Evolutionary conservation across 1,140 invertebrate genomes (phyloP), one percentile per base, ranked within the genome.

Genomic region (Macrostomum lignano): DNA sequence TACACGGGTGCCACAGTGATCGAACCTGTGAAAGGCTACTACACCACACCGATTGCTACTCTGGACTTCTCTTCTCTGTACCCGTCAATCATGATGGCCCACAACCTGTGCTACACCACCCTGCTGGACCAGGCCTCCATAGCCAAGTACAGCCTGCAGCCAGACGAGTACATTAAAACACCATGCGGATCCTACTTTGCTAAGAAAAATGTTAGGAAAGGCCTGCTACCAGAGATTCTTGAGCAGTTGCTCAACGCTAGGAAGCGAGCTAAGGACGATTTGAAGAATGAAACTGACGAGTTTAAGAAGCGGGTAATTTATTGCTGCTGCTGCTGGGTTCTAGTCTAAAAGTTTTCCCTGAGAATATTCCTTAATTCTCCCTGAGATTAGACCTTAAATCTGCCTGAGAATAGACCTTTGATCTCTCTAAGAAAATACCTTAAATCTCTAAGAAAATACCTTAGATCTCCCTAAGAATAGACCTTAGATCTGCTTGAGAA

Each of bases 31-130:
- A 69, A 73, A 52, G 84, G 84, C 43, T 98, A 91, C 52, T 98
- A 98, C 61, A 71, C 73, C 21, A 70, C 74, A 46, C 91, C 91
- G 1, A 96, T 98, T 47, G 79, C 86, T 7, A 98, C 91, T 2
- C 62, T 98, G n/a, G 91, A 98, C 74, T 98, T 98, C 60, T 81
- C 81, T 42, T 96, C 88, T 17, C 67, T 98, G 48, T 98, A 98
- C 58, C 91, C 91, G 0, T 93, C 82, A 51, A 98, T 98, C 40
- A 98, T 98, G 73, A 96, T 96, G 72, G 91, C 91, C 6, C 86
- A 98, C 48, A 98, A 98, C 64, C 63, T 98, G 15, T 98, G 91
- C 57, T 98, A 98, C 46, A 94, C 86, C 1, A 88, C 88, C 0
- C 57, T 94, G n/a, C 46, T 1, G 36, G 21, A 17, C 21, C 33